Percentiles rank a stretch among this genome's conserved stretches.
Evolutionary conservation across 2,797 vertebrate genomes (phyloP).

Genomic region (Gymnoscopelus microlampas): DNA sequence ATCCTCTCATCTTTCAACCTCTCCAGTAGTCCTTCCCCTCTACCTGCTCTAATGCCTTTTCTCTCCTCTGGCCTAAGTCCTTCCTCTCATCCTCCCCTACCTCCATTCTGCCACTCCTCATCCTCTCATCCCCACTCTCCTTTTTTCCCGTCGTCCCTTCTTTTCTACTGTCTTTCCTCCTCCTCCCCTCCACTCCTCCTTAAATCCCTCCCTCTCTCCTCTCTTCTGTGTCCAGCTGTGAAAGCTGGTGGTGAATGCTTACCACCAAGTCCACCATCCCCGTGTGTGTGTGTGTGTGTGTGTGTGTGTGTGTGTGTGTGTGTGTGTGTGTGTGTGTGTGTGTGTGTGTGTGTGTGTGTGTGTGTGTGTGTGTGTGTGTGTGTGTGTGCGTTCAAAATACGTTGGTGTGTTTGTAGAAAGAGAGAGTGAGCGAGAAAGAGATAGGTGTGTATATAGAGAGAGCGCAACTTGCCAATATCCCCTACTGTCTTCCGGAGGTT

Average conservation of each 20-base stretch:
- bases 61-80: too few relatives aligned
- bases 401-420: background rate
- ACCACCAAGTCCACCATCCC: conserved; percentile 43
- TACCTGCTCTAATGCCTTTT: conserved; percentile 1
- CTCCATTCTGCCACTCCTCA: background rate
- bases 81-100: background rate
- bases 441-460: too few relatives aligned
- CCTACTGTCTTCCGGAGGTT: conserved; percentile 70
- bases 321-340: background rate
- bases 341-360: conserved; percentile 22
- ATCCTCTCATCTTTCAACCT: background rate
- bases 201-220: conserved; percentile 19
- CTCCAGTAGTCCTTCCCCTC: background rate
- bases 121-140: background rate
- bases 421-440: background rate
- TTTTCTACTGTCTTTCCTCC: conserved; percentile 23
- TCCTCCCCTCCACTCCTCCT: background rate
- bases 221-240: conserved; percentile 56
- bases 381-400: background rate
- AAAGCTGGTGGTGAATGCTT: conserved; percentile 57
- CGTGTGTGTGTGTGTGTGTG: background rate
- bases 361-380: conserved; percentile 7
- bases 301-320: too few relatives aligned
- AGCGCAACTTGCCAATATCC: conserved; percentile 49
- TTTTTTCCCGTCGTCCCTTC: background rate